Base-by-base conservation (phyloP, 2,888 invertebrate species). In the Rosalia funebris region DNA sequence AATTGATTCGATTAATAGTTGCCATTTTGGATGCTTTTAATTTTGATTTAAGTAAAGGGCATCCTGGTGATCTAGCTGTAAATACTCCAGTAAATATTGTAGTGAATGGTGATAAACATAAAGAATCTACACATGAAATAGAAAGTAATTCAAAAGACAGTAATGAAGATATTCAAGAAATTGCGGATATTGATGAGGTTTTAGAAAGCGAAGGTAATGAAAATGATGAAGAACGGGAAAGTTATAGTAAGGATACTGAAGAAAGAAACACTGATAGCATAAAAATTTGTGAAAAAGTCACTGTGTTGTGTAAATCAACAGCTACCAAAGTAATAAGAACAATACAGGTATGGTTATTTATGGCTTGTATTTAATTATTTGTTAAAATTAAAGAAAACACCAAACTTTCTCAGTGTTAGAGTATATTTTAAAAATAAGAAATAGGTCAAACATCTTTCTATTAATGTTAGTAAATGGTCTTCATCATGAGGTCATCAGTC, bases 11-110 rank as follows among this genome's bases (percentile, higher is more conserved):
- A 56, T 84, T 93, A 56, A 84, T 92, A 10, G 88, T 91, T 0
- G 88, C 88, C 0, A 89, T 98, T 62, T 83, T 98, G 64, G 95
- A 97, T 77, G 89, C 92, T 0, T 98, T 97, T 76, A 97, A 97
- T 82, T 98, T 92, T 79, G 93, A 97, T 83, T 84, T 97, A 46
- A 87, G 87, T 0, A 89, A 89, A 77, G 87, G 85, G 7, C 20
- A 41, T 12, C 11, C n/a, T 9, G 19, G 10, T 12, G 10, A 44
- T 5, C 16, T 17, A 19, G 16, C n/a, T 9, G 11, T 11, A 9
- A 31, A 15, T 14, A 7, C 10, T 11, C 45, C 20, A 39, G 34
- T 12, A 34, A 32, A 34, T n/a, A 16, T 1, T 32, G 11, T 11
- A 31, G 31, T 16, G 31, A 41, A 36, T 19, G 11, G 42, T 5